Evolutionary conservation across 2,797 vertebrate species (phyloP), one percentile per base, ranked within the genome.

Genomic region (Cebuella pygmaea): DNA sequence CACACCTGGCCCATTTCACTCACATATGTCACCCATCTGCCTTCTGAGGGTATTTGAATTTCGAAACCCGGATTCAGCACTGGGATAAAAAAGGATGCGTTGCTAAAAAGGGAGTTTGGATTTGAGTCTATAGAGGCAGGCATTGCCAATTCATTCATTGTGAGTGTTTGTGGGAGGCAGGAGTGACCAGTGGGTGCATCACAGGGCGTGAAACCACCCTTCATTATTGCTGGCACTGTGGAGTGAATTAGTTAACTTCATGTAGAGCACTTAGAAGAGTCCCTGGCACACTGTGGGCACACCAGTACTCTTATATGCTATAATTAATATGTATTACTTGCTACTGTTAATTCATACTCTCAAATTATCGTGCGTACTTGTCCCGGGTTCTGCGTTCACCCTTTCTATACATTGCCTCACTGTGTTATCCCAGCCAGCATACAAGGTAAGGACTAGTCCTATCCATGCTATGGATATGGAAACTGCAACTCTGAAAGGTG

Each of bases 341-440:
- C 24, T 36, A 5, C 11, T 26, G 2, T 36, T 72, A 50, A 67
- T n/a, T 59, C 36, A 22, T 27, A 20, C 93, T 61, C 41, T 44
- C 26, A 20, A 20, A 44, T 57, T n/a, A 46, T 50, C 3, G 1
- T 10, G 22, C 41, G 13, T n/a, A 20, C 5, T 24, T 12, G 22
- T 41, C 39, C 55, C 22, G 1, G 22, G 22, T 13, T 26, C 70
- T 20, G 3, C 5, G 9, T 27, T 22, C 55, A 78, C 6, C 27
- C 41, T 84, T 83, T 75, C 4, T 17, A 2, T 50, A 9, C 30
- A 1, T 72, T 46, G 20, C 36, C 64, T 52, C 5, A 14, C 5
- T 6, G 30, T 46, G 12, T 33, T 3, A 12, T 48, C 76, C 20
- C 2, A 27, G 89, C n/a, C 74, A 5, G 24, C 0, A 0, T 8